Base-by-base conservation (phyloP, 2,797 vertebrate genomes). In the Dallia pectoralis region DNA sequence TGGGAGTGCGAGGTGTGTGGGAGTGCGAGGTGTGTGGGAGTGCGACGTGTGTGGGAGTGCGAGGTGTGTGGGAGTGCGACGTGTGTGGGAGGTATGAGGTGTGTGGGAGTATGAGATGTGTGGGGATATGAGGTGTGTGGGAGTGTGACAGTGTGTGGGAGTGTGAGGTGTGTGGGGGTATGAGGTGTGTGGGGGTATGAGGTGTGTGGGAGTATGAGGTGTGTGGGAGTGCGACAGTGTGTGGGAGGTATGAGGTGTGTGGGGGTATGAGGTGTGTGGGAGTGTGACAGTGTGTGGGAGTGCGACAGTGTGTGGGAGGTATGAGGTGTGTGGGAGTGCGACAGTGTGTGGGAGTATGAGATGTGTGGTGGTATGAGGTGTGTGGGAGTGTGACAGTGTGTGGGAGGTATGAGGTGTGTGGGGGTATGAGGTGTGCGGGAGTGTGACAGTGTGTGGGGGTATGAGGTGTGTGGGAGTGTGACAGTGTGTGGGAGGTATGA, bases 311-410 rank as follows among this genome's bases (percentile, higher is more conserved):
- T n/a, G n/a, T n/a, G n/a, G n/a, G n/a, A n/a, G n/a, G n/a, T n/a
- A n/a, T n/a, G n/a, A n/a, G n/a, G n/a, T n/a, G 9, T 59, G 18
- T 72, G 51, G 69, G 40, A 51, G 59, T 36, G 51, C n/a, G 51
- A 65, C n/a, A n/a, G 30, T 22, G 2, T 12, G 67, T 67, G 25
- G 40, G 51, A 64, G 61, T 65, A 59, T 11, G 40, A 44, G 9
- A n/a, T n/a, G n/a, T n/a, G n/a, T n/a, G n/a, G n/a, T n/a, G n/a
- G n/a, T n/a, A n/a, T n/a, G n/a, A 62, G 69, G 30, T 22, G 2
- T 12, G 67, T 67, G 25, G 40, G 51, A 64, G 61, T 65, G 48
- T 11, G 40, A 44, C n/a, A n/a, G n/a, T n/a, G n/a, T n/a, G n/a
- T n/a, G n/a, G n/a, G n/a, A n/a, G n/a, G n/a, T n/a, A n/a, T n/a